Conservation (phyloP, 2,888 invertebrate genomes). For the Pristionchus entomophagus region DNA sequence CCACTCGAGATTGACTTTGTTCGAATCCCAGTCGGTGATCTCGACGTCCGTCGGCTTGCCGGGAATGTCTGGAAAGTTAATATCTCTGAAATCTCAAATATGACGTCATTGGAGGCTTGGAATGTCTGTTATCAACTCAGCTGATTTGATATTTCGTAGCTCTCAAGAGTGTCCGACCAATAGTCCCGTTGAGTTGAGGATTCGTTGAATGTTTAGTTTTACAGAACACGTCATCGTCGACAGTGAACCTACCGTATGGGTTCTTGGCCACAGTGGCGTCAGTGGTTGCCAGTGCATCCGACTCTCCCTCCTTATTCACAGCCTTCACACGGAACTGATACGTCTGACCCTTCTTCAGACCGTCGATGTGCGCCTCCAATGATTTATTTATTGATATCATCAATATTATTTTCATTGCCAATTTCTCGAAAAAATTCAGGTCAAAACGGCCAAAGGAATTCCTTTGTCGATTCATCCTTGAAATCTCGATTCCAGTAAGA, state of each 20-base stretch:
- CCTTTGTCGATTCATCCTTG: too few relatives aligned
- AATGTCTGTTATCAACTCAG: too few relatives aligned
- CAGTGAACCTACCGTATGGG: slow-evolving; percentile 79
- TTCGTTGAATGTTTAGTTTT: too few relatives aligned
- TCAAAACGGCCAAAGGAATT: too few relatives aligned
- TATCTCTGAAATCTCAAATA: too few relatives aligned
- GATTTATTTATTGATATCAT: too few relatives aligned
- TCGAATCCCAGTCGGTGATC: slow-evolving; percentile 93
- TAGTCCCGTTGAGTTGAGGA: too few relatives aligned
- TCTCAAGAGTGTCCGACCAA: too few relatives aligned
- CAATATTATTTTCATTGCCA: neutral
- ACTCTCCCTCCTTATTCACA: slow-evolving; percentile 79
- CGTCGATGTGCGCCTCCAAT: slow-evolving; percentile 80
- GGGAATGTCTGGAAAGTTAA: slow-evolving; percentile 84
- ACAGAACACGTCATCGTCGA: neutral
- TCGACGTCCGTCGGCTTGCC: slow-evolving; percentile 92
- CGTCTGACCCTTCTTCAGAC: slow-evolving; percentile 75
- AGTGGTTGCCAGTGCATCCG: slow-evolving; percentile 78
- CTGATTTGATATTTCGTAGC: too few relatives aligned
- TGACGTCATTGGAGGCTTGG: too few relatives aligned
- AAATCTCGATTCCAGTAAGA: neutral
- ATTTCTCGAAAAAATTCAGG: neutral
- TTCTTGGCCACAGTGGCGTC: slow-evolving; percentile 79
- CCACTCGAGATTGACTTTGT: slow-evolving; percentile 96
- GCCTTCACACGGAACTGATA: slow-evolving; percentile 80